Evolutionary conservation across 1,140 invertebrate species (phyloP).

Genomic region (Cydia fagiglandana): DNA sequence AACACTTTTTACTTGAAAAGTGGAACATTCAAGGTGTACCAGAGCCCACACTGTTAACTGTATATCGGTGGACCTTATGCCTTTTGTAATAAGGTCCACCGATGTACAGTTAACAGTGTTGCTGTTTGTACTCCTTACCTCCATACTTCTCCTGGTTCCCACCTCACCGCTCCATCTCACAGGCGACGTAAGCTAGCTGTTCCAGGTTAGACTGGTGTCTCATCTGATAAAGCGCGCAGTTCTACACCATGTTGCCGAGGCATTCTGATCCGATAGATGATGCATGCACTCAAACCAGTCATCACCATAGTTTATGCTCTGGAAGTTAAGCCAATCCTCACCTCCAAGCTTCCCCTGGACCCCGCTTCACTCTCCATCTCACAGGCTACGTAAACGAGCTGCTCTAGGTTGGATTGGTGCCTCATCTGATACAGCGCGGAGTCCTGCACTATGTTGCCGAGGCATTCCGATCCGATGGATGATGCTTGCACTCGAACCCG

Average conservation of each 20-base stretch:
- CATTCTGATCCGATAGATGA: conserved; percentile 46
- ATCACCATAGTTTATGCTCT: too few species aligned
- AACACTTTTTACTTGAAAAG: too few species aligned
- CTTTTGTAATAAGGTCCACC: too few species aligned
- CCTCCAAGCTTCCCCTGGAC: conserved; percentile 48
- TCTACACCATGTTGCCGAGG: conserved; percentile 65
- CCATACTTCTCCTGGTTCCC: conserved; percentile 47
- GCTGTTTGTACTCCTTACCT: conserved; percentile 55
- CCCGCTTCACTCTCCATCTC: conserved; percentile 59
- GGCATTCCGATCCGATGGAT: too few species aligned
- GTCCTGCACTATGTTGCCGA: conserved; percentile 68
- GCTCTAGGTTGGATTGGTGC: conserved; percentile 44
- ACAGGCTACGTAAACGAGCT: conserved; percentile 59
- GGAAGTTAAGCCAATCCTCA: conserved; percentile 36
- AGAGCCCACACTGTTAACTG: too few species aligned
- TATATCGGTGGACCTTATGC: too few species aligned
- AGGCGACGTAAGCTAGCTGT: conserved; percentile 57
- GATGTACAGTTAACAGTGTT: too few species aligned
- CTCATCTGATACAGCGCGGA: conserved; percentile 59
- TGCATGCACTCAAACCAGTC: too few species aligned
- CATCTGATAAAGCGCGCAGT: conserved; percentile 62
- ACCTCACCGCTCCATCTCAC: conserved; percentile 59
- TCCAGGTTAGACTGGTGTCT: conserved; percentile 43
- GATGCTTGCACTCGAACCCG: too few species aligned
- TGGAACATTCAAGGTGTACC: too few species aligned